These are phyloP conservation scores for Pseudomyrmex dendroicus DNA, from an alignment of 1,140 invertebrate species.

Conservation along the genomic window DNA sequence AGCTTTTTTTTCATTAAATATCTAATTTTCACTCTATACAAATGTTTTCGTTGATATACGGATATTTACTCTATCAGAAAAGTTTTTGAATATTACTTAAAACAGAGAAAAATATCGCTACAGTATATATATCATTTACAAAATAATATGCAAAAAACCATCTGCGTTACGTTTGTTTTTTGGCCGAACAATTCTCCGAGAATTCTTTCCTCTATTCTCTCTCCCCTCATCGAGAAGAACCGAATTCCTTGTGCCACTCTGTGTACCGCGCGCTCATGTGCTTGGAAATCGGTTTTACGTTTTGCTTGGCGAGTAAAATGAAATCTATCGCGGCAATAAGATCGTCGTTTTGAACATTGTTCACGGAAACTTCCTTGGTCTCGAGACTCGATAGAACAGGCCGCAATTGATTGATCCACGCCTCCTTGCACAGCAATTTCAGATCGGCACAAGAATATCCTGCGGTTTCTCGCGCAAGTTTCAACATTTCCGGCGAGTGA, in stretches of 20 bases:
- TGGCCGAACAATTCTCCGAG: neutral
- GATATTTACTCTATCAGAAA: no score
- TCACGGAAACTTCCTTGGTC: constrained; percentile 69
- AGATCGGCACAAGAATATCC: constrained; percentile 96
- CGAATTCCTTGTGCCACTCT: constrained; percentile 74
- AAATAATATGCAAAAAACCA: no score
- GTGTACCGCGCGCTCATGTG: constrained; percentile 74
- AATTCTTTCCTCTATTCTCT: neutral
- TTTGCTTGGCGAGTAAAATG: constrained; percentile 70
- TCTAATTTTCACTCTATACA: no score
- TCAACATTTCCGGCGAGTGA: constrained; percentile 82
- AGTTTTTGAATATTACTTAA: no score
- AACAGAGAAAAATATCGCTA: no score
- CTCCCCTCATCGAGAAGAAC: constrained; percentile 32
- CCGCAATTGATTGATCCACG: constrained; percentile 88
- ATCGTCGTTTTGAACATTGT: constrained; percentile 68
- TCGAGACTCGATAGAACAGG: constrained; percentile 78
- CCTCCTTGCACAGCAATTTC: constrained; percentile 95
- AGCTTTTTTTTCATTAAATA: neutral
- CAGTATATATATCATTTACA: no score
- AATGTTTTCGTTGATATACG: no score
- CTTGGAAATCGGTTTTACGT: constrained; percentile 73
- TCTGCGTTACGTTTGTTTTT: no score
- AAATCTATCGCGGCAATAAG: constrained; percentile 66
- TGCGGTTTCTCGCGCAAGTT: constrained; percentile 88